Percentiles rank a stretch among this genome's conserved stretches.
Conservation (phyloP, 2,113 vertebrate species). For the Scopus umbretta region DNA sequence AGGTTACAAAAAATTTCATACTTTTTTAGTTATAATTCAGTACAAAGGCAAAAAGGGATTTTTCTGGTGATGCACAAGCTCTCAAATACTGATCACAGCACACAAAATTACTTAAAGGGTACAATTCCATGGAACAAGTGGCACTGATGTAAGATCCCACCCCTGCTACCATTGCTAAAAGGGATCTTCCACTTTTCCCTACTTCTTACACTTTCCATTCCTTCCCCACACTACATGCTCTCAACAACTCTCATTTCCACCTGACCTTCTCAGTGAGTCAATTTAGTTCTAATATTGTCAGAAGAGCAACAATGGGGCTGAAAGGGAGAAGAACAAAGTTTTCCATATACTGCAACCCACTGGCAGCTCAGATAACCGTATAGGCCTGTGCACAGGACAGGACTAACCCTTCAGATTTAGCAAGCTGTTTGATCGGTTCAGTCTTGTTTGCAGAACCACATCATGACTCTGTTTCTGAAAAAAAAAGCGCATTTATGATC, state of each 20-base stretch:
- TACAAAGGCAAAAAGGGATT: background rate
- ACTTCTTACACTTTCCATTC: background rate
- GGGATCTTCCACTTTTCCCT: background rate
- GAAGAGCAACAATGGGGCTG: background rate
- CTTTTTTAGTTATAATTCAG: background rate
- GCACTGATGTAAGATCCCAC: background rate
- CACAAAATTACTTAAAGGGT: background rate
- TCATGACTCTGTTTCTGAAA: background rate
- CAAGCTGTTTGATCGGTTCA: background rate
- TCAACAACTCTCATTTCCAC: background rate
- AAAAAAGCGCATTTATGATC: background rate
- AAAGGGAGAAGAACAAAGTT: background rate
- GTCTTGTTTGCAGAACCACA: background rate
- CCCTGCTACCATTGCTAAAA: background rate
- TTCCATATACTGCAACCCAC: background rate
- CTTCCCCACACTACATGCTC: background rate
- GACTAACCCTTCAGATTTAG: background rate
- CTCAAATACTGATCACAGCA: background rate
- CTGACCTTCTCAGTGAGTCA: background rate
- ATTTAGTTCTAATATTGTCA: background rate
- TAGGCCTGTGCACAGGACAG: background rate
- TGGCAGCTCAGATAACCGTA: background rate
- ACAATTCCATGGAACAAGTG: background rate
- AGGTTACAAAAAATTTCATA: background rate
- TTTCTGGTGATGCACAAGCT: background rate